Evolutionary conservation across 2,797 vertebrate species (phyloP), one percentile per base, ranked within the genome.

Genomic region (Enteromius afrohamiltoni): DNA sequence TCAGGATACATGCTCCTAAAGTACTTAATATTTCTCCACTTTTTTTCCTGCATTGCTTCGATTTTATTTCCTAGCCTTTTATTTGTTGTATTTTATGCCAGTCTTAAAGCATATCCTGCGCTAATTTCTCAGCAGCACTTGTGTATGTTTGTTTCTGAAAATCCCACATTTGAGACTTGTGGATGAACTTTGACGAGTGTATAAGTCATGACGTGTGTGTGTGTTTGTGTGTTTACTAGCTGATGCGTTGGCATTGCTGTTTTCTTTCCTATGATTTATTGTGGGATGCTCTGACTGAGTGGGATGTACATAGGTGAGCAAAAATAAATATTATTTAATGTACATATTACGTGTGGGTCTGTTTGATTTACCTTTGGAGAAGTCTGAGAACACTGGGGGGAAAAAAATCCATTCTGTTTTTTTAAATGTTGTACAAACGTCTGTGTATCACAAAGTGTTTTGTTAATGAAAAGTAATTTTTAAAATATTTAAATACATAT

Each of bases 251-350:
- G 73, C 45, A 34, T 51, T 80, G 51, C 10, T 4, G 9, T 71
- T 80, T 62, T 6, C 58, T 26, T 82, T 77, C 49, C 1, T 68
- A 9, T 58, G 34, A 83, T 55, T 26, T 16, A 67, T 65, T 31
- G 49, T 76, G 71, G 47, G 71, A 74, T 10, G 1, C 21, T 49
- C 47, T 13, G 19, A 51, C 14, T 45, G 67, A 73, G 42, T 75
- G 74, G 6, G 53, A 77, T 83, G 73, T 83, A 76, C n/a, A 76
- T 68, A 76, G 0, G 10, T 42, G 40, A 68, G 62, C 64, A 77
- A 42, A 82, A 83, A 69, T 77, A 69, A 83, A 83, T 62, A 64
- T 34, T 77, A 83, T 83, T 83, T 83, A 77, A 60, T 69, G 58
- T 62, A 71, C 10, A 19, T 69, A 53, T 64, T 42, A 21, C n/a